Evolutionary conservation across 2,797 vertebrate genomes (phyloP).

Genomic region (Trematomus bernacchii): DNA sequence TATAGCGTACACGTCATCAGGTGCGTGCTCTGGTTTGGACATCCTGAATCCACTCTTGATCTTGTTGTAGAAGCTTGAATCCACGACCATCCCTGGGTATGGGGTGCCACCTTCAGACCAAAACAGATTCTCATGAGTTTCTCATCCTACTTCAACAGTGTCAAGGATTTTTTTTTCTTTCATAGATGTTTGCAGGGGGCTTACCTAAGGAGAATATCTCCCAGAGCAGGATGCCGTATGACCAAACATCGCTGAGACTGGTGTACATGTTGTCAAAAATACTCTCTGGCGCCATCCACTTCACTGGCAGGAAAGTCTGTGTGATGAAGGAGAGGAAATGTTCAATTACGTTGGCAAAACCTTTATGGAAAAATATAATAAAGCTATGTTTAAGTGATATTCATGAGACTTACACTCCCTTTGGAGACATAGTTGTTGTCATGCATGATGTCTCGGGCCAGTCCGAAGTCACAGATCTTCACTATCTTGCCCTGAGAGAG

Average conservation of each 20-base stretch:
- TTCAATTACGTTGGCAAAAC: not conserved
- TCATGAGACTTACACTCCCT: conserved; percentile 91
- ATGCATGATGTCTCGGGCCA: conserved; percentile 99
- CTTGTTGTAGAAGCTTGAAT: conserved; percentile 99
- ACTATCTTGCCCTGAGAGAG: conserved; percentile 98
- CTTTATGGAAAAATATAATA: not conserved
- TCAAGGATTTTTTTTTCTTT: not conserved
- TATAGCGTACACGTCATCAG: conserved; percentile 91
- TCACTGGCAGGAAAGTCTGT: conserved; percentile 98
- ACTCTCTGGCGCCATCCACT: conserved; percentile 99
- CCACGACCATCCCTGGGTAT: conserved; percentile 98
- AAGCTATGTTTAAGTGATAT: not conserved
- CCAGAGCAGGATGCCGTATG: conserved; percentile 98
- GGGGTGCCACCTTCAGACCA: conserved; percentile 92
- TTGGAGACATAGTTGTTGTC: conserved; percentile 99
- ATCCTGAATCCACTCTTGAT: conserved; percentile 99
- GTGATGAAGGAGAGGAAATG: not conserved
- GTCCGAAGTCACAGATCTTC: conserved; percentile 99
- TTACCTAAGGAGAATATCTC: conserved; percentile 99
- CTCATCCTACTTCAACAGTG: not conserved
- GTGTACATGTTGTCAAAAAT: conserved; percentile 99
- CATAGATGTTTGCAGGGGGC: conserved; percentile 35
- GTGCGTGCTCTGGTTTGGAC: conserved; percentile 95
- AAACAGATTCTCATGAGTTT: conserved; percentile 32
- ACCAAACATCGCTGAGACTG: conserved; percentile 97